Percentiles rank a stretch among this genome's conserved stretches.
Conservation (phyloP, 2,797 vertebrate species). For the Acanthis flammea region DNA sequence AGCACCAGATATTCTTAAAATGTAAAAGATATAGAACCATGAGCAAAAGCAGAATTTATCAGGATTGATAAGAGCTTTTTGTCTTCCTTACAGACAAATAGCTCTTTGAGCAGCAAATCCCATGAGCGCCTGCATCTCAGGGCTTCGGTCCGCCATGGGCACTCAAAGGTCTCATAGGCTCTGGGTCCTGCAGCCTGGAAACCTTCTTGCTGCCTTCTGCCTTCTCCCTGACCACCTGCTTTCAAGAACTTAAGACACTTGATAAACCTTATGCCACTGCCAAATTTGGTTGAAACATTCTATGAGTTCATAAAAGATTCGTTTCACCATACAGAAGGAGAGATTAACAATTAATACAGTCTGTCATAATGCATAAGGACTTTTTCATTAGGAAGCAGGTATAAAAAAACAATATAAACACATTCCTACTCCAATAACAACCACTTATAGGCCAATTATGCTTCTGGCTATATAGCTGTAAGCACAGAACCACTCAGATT, state of each 20-base stretch:
- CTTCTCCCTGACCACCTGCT: not conserved
- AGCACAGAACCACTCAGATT: not conserved
- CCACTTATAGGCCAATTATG: not conserved
- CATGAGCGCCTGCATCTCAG: not conserved
- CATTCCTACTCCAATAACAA: not conserved
- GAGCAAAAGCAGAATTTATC: not conserved
- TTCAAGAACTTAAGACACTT: not conserved
- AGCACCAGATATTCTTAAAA: not conserved
- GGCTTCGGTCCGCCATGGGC: rapidly evolving
- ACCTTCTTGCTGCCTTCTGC: not conserved
- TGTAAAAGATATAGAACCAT: not conserved
- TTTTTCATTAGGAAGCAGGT: not conserved
- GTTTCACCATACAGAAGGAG: not conserved
- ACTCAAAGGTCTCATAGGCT: not conserved
- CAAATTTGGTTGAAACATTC: not conserved
- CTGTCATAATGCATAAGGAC: not conserved
- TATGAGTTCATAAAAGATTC: not conserved
- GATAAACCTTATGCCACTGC: not conserved
- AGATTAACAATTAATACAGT: not conserved
- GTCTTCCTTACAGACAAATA: not conserved
- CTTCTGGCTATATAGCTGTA: not conserved
- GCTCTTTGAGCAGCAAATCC: not conserved
- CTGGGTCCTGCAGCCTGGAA: not conserved
- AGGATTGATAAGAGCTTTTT: not conserved
- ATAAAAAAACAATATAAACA: not conserved